Base-by-base conservation (phyloP, 2,113 vertebrate genomes). In the Podarcis muralis region DNA sequence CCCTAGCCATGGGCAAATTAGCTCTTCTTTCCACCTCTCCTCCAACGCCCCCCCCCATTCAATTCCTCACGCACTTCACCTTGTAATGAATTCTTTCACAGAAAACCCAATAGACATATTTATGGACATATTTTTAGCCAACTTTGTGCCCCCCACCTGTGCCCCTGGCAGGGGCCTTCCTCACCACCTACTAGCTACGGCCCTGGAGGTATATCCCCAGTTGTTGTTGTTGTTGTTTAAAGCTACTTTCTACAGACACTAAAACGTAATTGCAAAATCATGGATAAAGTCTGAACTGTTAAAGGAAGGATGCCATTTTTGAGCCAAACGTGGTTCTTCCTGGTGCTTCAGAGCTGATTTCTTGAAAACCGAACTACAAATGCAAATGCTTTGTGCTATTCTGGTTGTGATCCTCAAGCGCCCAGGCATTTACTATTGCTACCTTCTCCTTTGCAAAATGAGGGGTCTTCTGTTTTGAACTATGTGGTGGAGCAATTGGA, bases 201-300 rank as follows among this genome's bases (percentile, higher is more conserved):
- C 48, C 48, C 48, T 53, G 48, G 11, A 53, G 48, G 9, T 84
- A 87, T 92, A 81, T 84, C 40, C 87, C 16, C 27, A 12, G 71
- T 15, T 69, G 84, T 93, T 25, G 11, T 89, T 77, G 76, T 9
- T 69, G 81, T 93, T 83, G 11, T 89, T 77, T 0, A 15, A 90
- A 84, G 71, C 2, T 89, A 25, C 53, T 93, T 88, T 81, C 66
- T 59, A 23, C 0, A 0, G 8, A 83, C 22, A 89, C 68, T 32
- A 69, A 43, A 71, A 30, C 0, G 0, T 66, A 37, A 86, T 76
- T 53, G 59, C 0, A n/a, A 43, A 89, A 13, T 65, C 1, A 1
- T 68, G 48, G 37, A 1, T 1, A 40, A 3, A 4, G 9, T 3
- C 27, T 83, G 81, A 48, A 75, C 20, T 5, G 84, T 7, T 32